phyloP scores from a whole-genome alignment of 2,113 vertebrate species.

The Myiozetetes cayanensis region DNA sequence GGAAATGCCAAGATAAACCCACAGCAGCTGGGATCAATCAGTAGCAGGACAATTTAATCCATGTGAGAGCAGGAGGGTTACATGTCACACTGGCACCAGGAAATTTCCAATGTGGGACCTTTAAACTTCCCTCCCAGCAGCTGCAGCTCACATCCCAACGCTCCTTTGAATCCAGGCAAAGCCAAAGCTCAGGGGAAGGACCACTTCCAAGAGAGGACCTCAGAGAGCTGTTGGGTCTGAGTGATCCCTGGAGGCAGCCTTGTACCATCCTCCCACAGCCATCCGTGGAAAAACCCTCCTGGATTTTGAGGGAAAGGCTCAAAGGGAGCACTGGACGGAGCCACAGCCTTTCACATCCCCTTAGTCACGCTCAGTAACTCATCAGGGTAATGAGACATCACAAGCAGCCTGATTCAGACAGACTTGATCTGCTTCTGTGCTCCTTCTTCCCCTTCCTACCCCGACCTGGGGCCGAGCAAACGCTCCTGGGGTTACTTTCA shows the following conservation, averaged over 20 bases:
- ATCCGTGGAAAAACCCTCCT: not conserved
- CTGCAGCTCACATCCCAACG: not conserved
- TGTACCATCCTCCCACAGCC: accelerated
- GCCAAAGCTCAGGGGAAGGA: not conserved
- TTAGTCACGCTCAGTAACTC: not conserved
- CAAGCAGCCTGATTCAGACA: not conserved
- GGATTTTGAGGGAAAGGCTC: not conserved
- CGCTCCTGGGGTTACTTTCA: not conserved
- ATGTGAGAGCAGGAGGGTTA: not conserved
- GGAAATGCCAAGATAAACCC: not conserved
- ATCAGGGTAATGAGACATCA: not conserved
- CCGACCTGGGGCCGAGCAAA: not conserved
- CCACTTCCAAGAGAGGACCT: accelerated
- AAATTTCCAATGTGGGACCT: constrained; percentile 1
- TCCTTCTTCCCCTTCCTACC: not conserved
- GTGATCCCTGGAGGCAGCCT: not conserved
- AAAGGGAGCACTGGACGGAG: not conserved
- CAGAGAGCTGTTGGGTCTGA: too few relatives aligned
- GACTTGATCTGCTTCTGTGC: not conserved
- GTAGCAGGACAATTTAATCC: accelerated
- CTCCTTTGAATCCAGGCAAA: not conserved
- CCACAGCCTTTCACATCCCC: not conserved
- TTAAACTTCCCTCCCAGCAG: not conserved
- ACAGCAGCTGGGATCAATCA: not conserved
- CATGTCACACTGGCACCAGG: not conserved